Evolutionary conservation across 2,888 invertebrate genomes (phyloP), one percentile per base, ranked within the genome.

Genomic region (Disparrhopalites patrizii): DNA sequence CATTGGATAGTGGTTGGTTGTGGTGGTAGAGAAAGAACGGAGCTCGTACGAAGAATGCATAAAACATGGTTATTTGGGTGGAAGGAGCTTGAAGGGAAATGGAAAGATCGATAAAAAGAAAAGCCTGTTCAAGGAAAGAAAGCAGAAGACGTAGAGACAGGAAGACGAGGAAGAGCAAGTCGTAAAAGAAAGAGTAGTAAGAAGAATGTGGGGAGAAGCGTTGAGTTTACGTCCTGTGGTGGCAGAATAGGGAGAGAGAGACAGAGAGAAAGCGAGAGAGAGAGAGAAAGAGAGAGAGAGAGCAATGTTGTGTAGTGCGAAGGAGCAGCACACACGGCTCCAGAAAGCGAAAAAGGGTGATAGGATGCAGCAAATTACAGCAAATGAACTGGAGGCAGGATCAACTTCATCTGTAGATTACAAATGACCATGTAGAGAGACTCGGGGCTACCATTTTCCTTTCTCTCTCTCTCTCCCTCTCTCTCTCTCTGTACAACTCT

Each of bases 101-200:
- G 68, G 65, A 20, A 68, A 65, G 68, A 68, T 68, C 68, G 68
- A 68, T 68, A 68, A 63, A 67, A 62, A 58, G 67, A 58, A 66
- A 60, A 60, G 58, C 47, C 38, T 60, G 30, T 60, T 60, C 47
- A 60, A 2, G 47, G 66, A 62, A 66, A 66, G 67, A 54, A 57
- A 58, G 63, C 30, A 8, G 36, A 36, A 23, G 33, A 56, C 4
- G 56, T 36, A 36, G 50, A 47, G 33, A 18, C 18, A 47, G 7
- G 55, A 55, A 57, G 57, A 40, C n/a, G 57, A 23, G 43, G 57
- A 57, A 27, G 25, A 56, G 31, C n/a, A 31, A 18, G 55, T 5
- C 8, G n/a, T 10, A 13, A 51, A 13, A 20, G 4, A 38, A 38
- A 31, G 56, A 30, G 10, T 28, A 20, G 10, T 23, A 56, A 10